These are phyloP conservation scores for Pherbina coryleti DNA, from an alignment of 2,888 invertebrate species.

Conservation along the genomic window DNA sequence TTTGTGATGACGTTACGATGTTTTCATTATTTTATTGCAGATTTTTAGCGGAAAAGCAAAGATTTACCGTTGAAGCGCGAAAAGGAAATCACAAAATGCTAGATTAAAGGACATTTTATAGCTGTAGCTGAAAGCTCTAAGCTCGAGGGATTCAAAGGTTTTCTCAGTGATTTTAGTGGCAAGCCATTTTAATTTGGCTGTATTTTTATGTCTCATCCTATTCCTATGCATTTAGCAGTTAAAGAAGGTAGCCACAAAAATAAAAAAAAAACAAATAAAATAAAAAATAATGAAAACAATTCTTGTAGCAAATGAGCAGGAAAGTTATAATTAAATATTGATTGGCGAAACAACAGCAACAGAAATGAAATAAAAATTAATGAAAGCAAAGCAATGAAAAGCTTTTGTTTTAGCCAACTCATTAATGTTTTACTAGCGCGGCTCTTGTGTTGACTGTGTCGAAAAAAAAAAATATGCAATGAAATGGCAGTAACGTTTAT, in stretches of 20 bases:
- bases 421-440: too few species aligned
- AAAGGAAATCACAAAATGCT: neutral
- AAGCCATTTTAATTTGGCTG: neutral
- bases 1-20: conserved; percentile 56
- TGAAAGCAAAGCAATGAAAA: neutral
- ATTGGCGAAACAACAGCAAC: conserved; percentile 2
- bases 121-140: neutral
- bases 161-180: neutral
- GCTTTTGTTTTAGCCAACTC: neutral
- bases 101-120: neutral
- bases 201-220: neutral
- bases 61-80: neutral
- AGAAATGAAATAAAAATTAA: neutral
- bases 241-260: neutral
- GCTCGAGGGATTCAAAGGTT: neutral
- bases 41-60: neutral
- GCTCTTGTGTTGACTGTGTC: too few species aligned
- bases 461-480: too few species aligned
- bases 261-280: neutral
- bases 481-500: too few species aligned
- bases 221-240: neutral
- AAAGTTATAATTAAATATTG: conserved; percentile 22
- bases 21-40: conserved; percentile 22
- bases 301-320: neutral
- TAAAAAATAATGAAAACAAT: too few species aligned